A percentile compares a stretch with the other conserved stretches of the same genome.
These are phyloP conservation scores for Micromys minutus DNA, from an alignment of 2,113 vertebrate genomes.

Conservation along the genomic window DNA sequence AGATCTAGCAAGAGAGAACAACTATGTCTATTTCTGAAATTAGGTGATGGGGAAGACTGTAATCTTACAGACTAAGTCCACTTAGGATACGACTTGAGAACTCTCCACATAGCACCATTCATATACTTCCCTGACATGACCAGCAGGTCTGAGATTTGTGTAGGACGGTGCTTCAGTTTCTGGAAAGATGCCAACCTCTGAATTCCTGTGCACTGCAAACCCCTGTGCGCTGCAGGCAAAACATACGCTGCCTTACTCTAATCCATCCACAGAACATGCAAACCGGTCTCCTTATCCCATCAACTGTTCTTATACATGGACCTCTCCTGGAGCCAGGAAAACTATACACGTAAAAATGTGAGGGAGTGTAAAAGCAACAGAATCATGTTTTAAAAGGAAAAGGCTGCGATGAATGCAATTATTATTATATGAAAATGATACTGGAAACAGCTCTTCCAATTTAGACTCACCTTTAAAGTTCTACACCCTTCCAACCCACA, in stretches of 20 bases:
- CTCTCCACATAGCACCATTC: not conserved
- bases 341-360: not conserved
- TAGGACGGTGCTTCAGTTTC: slow-evolving; percentile 30
- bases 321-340: not conserved
- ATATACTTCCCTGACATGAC: not conserved
- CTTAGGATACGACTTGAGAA: not conserved
- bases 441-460: slow-evolving; percentile 21
- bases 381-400: not conserved
- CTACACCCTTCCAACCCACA: not conserved
- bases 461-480: slow-evolving; percentile 15
- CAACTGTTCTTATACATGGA: not conserved
- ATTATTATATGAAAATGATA: slow-evolving; percentile 41
- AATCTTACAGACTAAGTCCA: not conserved
- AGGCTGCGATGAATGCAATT: not conserved
- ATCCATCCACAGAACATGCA: slow-evolving; percentile 11
- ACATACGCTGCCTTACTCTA: not conserved
- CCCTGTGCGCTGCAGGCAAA: not conserved
- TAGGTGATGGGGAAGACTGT: not conserved
- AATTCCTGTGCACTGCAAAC: slow-evolving; percentile 7
- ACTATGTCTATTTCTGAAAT: slow-evolving; percentile 24
- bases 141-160: not conserved
- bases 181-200: slow-evolving; percentile 7
- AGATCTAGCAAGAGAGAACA: slow-evolving; percentile 30
- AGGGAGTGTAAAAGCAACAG: not conserved
- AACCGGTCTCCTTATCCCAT: not conserved